Conservation (phyloP, 2,113 vertebrate genomes). For the Indicator maculatus region DNA sequence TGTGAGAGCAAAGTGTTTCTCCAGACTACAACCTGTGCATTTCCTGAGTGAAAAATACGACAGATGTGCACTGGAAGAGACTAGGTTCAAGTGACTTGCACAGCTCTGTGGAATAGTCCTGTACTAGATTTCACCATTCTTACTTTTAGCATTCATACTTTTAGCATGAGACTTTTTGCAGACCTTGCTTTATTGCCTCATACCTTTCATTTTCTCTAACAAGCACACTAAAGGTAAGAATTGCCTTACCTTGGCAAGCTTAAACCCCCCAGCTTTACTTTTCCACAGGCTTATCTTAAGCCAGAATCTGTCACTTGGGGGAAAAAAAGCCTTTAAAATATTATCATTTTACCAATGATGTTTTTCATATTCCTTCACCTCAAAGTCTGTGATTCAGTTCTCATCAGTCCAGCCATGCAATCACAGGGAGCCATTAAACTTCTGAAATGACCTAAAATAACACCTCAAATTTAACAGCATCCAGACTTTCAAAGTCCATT, state of each 20-base stretch:
- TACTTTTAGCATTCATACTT: not conserved
- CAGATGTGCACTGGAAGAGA: not conserved
- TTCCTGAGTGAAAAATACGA: not conserved
- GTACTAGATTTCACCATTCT: not conserved
- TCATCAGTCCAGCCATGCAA: not conserved
- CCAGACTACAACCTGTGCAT: not conserved
- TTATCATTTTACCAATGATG: not conserved
- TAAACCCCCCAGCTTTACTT: not conserved
- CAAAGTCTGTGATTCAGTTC: not conserved
- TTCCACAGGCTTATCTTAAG: not conserved
- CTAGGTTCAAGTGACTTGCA: not conserved
- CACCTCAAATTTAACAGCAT: not conserved
- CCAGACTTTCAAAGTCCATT: slow-evolving; percentile 14
- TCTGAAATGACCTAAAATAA: slow-evolving; percentile 29
- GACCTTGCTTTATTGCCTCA: not conserved
- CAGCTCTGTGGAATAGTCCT: not conserved
- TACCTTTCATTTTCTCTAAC: not conserved
- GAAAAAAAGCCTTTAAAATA: not conserved
- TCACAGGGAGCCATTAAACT: slow-evolving; percentile 1
- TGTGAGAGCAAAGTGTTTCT: not conserved
- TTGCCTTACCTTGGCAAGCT: not conserved
- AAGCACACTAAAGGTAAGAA: not conserved
- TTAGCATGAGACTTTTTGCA: not conserved
- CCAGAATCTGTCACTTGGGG: not conserved
- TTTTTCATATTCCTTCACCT: slow-evolving; percentile 12